These are phyloP conservation scores for Colaptes auratus DNA, from an alignment of 2,113 vertebrate species.

Conservation along the genomic window DNA sequence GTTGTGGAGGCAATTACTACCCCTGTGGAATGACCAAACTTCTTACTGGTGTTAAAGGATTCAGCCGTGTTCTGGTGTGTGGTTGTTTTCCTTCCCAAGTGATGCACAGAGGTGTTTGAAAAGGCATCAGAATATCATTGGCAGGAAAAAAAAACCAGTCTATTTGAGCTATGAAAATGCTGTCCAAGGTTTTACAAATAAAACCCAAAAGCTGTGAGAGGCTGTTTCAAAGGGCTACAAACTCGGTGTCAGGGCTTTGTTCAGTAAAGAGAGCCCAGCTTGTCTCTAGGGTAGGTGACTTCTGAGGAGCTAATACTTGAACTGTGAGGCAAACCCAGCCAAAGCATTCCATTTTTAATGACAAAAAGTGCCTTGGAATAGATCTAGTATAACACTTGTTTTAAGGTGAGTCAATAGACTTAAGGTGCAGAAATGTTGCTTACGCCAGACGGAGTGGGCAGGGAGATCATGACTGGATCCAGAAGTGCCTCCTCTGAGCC, in stretches of 20 bases:
- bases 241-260: background rate
- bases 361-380: background rate
- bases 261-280: background rate
- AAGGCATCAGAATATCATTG: background rate
- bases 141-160: background rate
- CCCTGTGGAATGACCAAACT: constrained; percentile 3
- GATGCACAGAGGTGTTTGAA: background rate
- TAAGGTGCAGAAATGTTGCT: background rate
- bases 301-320: background rate
- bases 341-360: background rate
- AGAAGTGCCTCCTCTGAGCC: background rate
- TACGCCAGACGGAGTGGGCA: background rate
- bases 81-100: background rate
- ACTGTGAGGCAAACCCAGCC: background rate
- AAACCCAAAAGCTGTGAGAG: background rate
- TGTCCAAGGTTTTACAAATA: constrained; percentile 8
- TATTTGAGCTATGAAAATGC: background rate
- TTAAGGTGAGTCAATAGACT: background rate
- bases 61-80: background rate
- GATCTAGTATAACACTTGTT: background rate
- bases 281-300: background rate
- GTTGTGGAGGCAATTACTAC: background rate
- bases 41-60: constrained; percentile 8
- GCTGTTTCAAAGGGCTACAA: background rate
- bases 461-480: background rate